Evolutionary conservation across 1,140 invertebrate genomes (phyloP).

Genomic region (Anastrepha ludens): DNA sequence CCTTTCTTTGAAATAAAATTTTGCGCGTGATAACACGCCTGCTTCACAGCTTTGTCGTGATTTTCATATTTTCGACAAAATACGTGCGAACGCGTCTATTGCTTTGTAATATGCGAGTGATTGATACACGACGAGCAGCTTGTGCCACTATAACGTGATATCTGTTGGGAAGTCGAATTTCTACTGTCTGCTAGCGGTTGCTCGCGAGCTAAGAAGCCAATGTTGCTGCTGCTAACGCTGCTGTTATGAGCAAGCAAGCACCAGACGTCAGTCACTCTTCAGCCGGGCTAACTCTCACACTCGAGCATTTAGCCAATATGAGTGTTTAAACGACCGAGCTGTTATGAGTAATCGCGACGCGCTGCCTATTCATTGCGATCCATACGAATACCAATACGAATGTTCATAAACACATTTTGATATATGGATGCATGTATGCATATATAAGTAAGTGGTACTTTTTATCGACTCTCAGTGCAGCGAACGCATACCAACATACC

Average conservation of each 20-base stretch:
- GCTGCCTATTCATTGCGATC: not conserved
- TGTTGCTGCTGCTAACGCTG: not conserved
- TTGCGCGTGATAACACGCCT: not conserved
- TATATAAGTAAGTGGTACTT: not conserved
- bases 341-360: not conserved
- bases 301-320: conserved; percentile 18
- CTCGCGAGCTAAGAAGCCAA: not conserved
- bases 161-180: conserved; percentile 10
- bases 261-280: not conserved
- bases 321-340: not conserved
- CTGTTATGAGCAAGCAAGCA: not conserved
- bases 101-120: not conserved
- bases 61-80: not conserved
- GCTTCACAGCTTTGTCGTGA: not conserved
- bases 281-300: conserved; percentile 31
- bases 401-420: not conserved
- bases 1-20: not conserved
- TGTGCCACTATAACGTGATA: not conserved
- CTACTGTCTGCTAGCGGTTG: not conserved
- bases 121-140: not conserved
- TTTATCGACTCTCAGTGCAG: conserved; percentile 1
- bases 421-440: not conserved
- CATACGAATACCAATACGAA: not conserved
- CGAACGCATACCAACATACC: not conserved
- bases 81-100: conserved; percentile 12